Conservation (phyloP, 2,797 vertebrate species). For the Adrianichthys oophorus region DNA sequence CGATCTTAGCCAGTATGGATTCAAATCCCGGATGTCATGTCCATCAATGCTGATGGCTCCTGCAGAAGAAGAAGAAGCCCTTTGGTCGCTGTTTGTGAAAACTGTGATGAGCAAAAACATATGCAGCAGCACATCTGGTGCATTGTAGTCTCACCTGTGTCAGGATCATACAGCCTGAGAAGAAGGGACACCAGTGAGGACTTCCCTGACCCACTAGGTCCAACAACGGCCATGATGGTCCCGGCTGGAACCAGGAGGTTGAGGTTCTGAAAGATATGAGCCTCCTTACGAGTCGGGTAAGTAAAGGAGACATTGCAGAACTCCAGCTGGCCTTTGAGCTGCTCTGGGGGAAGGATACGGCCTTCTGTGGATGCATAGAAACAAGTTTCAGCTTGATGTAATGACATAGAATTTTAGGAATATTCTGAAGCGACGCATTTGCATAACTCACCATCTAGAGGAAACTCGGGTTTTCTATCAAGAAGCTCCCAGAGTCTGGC, state of each 20-base stretch:
- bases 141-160: constrained; percentile 41
- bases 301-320: constrained; percentile 86
- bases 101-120: not conserved
- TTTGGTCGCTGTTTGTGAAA: not conserved
- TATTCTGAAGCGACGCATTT: not conserved
- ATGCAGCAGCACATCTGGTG: not conserved
- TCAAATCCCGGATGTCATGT: constrained; percentile 86
- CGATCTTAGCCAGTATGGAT: constrained; percentile 90
- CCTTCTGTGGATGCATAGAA: constrained; percentile 80
- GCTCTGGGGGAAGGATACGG: constrained; percentile 72
- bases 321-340: constrained; percentile 86
- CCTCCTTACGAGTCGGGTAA: constrained; percentile 89
- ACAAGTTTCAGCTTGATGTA: not conserved
- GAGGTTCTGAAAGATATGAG: constrained; percentile 86
- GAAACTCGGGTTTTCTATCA: constrained; percentile 88
- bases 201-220: constrained; percentile 93
- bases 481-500: constrained; percentile 91
- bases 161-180: constrained; percentile 88
- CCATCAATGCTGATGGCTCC: constrained; percentile 88
- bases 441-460: constrained; percentile 82
- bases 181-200: constrained; percentile 92
- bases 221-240: constrained; percentile 91
- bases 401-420: not conserved
- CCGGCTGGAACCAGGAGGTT: constrained; percentile 88
- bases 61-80: constrained; percentile 44